Evolutionary conservation across 1,140 invertebrate genomes (phyloP).

Genomic region (Zaprionus vittiger): DNA sequence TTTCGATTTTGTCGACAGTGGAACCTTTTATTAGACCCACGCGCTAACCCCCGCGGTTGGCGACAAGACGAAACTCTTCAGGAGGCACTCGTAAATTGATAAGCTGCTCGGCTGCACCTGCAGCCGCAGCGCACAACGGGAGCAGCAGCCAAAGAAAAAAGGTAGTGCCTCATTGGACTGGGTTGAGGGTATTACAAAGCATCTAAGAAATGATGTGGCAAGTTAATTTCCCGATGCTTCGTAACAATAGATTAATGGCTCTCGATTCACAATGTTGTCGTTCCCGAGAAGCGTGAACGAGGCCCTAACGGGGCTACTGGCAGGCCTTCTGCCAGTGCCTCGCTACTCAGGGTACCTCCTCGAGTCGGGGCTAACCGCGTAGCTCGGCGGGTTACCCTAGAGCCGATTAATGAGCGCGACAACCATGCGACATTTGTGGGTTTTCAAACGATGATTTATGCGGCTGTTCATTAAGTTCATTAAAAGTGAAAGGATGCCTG

Average conservation of each 20-base stretch:
- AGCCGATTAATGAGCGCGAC: constrained; percentile 75
- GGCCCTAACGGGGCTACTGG: constrained; percentile 34
- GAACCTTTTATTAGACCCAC: constrained; percentile 7
- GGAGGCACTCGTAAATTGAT: constrained; percentile 1
- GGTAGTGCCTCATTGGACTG: background rate
- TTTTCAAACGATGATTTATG: constrained; percentile 71
- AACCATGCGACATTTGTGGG: constrained; percentile 68
- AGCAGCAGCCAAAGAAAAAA: constrained; percentile 13
- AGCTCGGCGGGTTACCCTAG: constrained; percentile 2
- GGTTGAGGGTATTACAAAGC: constrained; percentile 37
- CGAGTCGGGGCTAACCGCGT: background rate
- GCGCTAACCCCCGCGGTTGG: background rate
- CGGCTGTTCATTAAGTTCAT: constrained; percentile 73
- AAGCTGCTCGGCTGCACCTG: constrained; percentile 29
- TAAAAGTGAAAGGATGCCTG: constrained; percentile 77
- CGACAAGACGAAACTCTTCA: background rate
- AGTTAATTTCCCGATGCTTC: constrained; percentile 63
- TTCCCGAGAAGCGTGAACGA: constrained; percentile 45
- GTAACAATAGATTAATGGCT: constrained; percentile 73
- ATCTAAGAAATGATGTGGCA: constrained; percentile 69
- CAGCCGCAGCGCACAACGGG: constrained; percentile 32
- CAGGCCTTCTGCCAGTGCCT: background rate
- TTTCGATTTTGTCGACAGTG: background rate
- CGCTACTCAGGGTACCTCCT: background rate
- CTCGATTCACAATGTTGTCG: constrained; percentile 43